phyloP scores from a whole-genome alignment of 1,140 invertebrate species.

The Anastatus disparis region DNA sequence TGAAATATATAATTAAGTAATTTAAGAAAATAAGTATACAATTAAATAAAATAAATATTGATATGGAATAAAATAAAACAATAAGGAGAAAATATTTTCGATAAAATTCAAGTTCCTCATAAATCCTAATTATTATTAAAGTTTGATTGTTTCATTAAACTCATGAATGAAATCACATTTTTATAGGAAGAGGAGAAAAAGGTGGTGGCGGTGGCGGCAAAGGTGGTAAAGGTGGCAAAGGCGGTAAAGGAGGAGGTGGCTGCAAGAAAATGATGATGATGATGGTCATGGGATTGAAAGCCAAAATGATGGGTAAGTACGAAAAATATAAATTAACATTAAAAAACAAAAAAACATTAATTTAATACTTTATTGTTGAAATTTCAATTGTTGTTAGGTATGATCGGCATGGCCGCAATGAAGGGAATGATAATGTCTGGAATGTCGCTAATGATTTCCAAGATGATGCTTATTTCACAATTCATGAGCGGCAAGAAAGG shows the following conservation, averaged over 20 bases:
- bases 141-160: too few species aligned
- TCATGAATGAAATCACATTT: too few species aligned
- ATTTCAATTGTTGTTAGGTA: constrained; percentile 59
- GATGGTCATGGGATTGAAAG: constrained; percentile 70
- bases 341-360: constrained; percentile 17
- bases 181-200: constrained; percentile 49
- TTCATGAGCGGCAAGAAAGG: constrained; percentile 66
- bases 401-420: constrained; percentile 69
- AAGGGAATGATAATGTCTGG: constrained; percentile 72
- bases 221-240: constrained; percentile 54
- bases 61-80: too few species aligned
- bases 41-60: too few species aligned
- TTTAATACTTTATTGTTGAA: too few species aligned
- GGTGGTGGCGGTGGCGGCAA: constrained; percentile 57
- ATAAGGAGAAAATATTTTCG: too few species aligned
- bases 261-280: constrained; percentile 76
- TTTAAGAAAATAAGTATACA: too few species aligned
- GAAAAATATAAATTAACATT: too few species aligned
- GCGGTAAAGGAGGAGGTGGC: constrained; percentile 59
- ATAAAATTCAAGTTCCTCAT: too few species aligned
- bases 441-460: constrained; percentile 70
- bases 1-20: too few species aligned
- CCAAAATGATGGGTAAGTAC: constrained; percentile 71
- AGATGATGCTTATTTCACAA: constrained; percentile 70
- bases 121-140: too few species aligned